Base-by-base conservation (phyloP, 2,113 vertebrate species). In the Dipodomys ordii region DNA sequence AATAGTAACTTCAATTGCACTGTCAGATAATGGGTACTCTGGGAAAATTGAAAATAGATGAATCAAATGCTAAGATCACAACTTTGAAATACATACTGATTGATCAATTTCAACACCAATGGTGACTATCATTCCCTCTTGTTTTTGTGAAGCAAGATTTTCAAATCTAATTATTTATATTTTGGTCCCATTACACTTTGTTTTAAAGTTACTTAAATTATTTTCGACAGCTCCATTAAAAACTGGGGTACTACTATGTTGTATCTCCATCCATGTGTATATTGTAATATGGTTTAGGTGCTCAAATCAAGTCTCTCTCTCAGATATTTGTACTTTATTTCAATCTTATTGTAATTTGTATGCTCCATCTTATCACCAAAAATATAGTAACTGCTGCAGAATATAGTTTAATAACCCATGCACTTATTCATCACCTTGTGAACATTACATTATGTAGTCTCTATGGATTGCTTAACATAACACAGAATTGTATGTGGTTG, bases 1-100 rank as follows among this genome's bases (percentile, higher is more conserved):
- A 57, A 49, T 49, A 92, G 84, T 27, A 83, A 87, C 80, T 74
- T 96, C 46, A 78, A 39, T 92, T 92, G 16, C 46, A 84, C 25
- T 74, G 92, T 92, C 25, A 83, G 30, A 53, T 79, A 91, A 92
- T 12, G 25, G 13, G 7, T 64, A 83, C 23, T 92, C 53, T 57
- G 57, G 32, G 71, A 78, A 85, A 91, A 92, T 74, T 88, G 18
- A 85, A 81, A 83, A 22, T 49, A 44, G 10, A 67, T 76, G 46
- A 68, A 53, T 73, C 28, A 83, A 69, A 88, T 74, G 32, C 46
- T 74, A 27, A 65, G 23, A 82, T 64, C 11, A 72, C 30, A 76
- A 68, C 62, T 62, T 35, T 91, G 35, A 83, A 92, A 91, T 90
- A 83, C 0, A 2, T 71, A 83, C 25, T 80, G 65, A 87, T n/a